These are phyloP conservation scores for Zosterops lateralis DNA, from an alignment of 2,113 vertebrate species.

Conservation along the genomic window DNA sequence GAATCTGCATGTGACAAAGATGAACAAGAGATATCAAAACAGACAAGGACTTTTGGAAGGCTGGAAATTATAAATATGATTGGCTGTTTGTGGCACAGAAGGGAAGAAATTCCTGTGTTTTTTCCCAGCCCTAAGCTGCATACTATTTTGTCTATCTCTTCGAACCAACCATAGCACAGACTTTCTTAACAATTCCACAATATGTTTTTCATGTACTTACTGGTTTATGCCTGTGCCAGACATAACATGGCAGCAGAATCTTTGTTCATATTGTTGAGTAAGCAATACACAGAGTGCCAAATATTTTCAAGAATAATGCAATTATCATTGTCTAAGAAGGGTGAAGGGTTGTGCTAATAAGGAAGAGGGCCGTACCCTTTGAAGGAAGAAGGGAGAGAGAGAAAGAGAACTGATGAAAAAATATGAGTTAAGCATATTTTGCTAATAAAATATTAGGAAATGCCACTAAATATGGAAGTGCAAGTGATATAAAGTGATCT, in stretches of 20 bases:
- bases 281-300: not conserved
- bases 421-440: not conserved
- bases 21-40: not conserved
- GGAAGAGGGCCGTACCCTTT: not conserved
- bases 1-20: not conserved
- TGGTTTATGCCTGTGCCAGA: not conserved
- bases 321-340: not conserved
- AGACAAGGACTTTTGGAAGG: not conserved
- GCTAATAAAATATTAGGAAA: not conserved
- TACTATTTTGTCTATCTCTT: not conserved
- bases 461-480: not conserved
- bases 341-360: not conserved
- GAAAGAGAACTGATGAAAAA: not conserved
- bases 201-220: not conserved
- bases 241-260: not conserved
- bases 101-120: fast-evolving
- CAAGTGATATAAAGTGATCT: not conserved
- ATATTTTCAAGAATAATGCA: not conserved
- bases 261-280: not conserved
- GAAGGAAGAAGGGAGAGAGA: not conserved
- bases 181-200: not conserved
- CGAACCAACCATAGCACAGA: not conserved
- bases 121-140: not conserved
- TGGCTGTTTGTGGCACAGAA: not conserved
- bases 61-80: not conserved